Evolutionary conservation across 2,888 invertebrate genomes (phyloP).

Genomic region (Emmelina monodactyla): DNA sequence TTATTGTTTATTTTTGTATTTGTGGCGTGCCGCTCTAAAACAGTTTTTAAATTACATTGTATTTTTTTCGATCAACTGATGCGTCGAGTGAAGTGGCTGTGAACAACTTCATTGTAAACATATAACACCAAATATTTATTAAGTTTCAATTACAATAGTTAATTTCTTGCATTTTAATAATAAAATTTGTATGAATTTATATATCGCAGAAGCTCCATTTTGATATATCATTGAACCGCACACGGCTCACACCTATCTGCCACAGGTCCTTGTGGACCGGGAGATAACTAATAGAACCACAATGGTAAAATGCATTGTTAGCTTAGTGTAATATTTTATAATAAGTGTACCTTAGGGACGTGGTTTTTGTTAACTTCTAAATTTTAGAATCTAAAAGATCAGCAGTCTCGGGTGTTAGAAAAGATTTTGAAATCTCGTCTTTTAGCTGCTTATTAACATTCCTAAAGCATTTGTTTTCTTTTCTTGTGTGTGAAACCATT

Average conservation of each 20-base stretch:
- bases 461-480: conserved; percentile 43
- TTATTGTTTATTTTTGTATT: conserved; percentile 16
- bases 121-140: conserved; percentile 41
- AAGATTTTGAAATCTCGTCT: conserved; percentile 28
- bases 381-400: too few species aligned
- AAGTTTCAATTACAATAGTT: conserved; percentile 35
- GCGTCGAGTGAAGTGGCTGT: conserved; percentile 52
- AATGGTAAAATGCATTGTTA: conserved; percentile 55
- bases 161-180: conserved; percentile 33
- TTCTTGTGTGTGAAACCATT: conserved; percentile 9
- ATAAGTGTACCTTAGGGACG: conserved; percentile 56
- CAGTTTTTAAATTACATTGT: neutral
- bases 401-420: neutral
- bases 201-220: conserved; percentile 30
- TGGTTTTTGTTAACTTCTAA: conserved; percentile 34
- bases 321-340: conserved; percentile 53
- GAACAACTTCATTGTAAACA: conserved; percentile 43
- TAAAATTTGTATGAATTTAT: conserved; percentile 30
- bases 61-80: conserved; percentile 11
- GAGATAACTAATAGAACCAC: conserved; percentile 46
- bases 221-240: conserved; percentile 37
- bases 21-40: neutral
- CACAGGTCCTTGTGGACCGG: conserved; percentile 49
- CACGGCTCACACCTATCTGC: conserved; percentile 46
- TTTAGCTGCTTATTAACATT: conserved; percentile 50